phyloP scores from a whole-genome alignment of 53 echinoderm and acorn worm species.

The Patiria pectinifera region DNA sequence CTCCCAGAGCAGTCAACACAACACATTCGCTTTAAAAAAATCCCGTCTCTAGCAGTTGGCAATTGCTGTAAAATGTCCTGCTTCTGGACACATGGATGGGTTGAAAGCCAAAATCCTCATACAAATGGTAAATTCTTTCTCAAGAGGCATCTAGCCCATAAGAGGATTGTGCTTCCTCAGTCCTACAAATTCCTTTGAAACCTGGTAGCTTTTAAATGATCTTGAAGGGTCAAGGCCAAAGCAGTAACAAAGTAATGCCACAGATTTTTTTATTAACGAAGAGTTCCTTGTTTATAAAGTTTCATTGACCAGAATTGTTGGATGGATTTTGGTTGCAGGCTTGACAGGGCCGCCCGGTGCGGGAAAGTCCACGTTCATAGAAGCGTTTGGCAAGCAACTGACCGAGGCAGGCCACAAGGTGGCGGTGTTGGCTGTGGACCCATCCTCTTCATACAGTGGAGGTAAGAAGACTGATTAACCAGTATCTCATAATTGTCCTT shows the following conservation, averaged over 20 bases:
- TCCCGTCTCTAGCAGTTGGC: too few species aligned
- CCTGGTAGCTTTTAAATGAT: too few species aligned
- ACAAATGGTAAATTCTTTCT: too few species aligned
- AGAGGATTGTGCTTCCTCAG: not conserved
- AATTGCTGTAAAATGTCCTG: too few species aligned
- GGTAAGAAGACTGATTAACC: constrained; percentile 53
- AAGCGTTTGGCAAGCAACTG: constrained; percentile 86
- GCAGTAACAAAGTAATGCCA: too few species aligned
- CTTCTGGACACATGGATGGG: too few species aligned
- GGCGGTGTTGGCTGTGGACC: constrained; percentile 97
- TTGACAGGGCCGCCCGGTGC: constrained; percentile 98
- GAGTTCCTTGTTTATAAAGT: not conserved
- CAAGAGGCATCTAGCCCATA: too few species aligned
- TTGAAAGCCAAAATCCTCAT: too few species aligned
- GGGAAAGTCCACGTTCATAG: constrained; percentile 98
- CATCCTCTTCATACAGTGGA: constrained; percentile 95
- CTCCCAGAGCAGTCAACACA: too few species aligned
- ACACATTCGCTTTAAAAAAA: too few species aligned
- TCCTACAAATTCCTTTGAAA: not conserved
- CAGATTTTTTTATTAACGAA: not conserved
- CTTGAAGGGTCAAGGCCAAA: too few species aligned
- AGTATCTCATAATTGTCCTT: too few species aligned
- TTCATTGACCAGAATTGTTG: not conserved
- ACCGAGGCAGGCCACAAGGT: constrained; percentile 86
- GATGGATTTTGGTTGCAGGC: constrained; percentile 55